phyloP scores from a whole-genome alignment of 35 echinoderm and acorn worm genomes.

The Apostichopus californicus region DNA sequence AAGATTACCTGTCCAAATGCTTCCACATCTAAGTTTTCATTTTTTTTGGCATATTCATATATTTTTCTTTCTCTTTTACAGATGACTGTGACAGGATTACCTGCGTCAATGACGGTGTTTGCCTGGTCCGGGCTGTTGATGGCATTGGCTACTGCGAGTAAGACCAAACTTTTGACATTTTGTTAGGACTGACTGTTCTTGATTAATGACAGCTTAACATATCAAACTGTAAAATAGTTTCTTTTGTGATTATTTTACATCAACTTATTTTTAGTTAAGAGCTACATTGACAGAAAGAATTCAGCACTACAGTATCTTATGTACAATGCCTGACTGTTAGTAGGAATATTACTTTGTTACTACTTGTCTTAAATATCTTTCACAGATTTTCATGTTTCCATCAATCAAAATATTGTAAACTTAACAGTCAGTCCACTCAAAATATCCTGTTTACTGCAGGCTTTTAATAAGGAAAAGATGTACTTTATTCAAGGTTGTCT shows the following conservation, averaged over 20 bases:
- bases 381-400: background rate
- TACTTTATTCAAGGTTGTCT: background rate
- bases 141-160: conserved; percentile 5
- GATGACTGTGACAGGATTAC: conserved; percentile 29
- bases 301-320: too few species aligned
- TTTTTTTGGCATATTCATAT: background rate
- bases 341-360: too few species aligned
- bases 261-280: too few species aligned
- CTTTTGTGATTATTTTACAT: too few species aligned
- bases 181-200: background rate
- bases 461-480: background rate
- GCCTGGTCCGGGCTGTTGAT: background rate
- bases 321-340: too few species aligned
- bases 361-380: background rate
- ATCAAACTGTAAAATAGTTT: too few species aligned
- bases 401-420: background rate
- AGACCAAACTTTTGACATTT: background rate
- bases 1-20: too few species aligned
- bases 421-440: background rate
- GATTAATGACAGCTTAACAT: background rate
- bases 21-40: too few species aligned
- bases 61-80: background rate
- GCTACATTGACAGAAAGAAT: too few species aligned
- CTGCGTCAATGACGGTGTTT: background rate
- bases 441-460: background rate